Percentiles rank a stretch among this genome's conserved stretches.
phyloP scores from a whole-genome alignment of 2,888 invertebrate genomes.

The Geophilus truncorum region DNA sequence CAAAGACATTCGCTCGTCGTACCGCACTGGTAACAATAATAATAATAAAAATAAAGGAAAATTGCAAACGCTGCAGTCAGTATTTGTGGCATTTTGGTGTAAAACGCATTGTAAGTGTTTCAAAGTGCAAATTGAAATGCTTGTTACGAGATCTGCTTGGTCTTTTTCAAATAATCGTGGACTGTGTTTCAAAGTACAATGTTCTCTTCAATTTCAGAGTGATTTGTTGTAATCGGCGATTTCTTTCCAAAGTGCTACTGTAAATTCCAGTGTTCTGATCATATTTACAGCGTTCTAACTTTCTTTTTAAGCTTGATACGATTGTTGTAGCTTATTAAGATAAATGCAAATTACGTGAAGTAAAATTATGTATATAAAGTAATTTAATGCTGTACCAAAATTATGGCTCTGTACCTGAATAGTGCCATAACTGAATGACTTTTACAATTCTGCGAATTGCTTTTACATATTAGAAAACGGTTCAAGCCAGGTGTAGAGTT shows the following conservation, averaged over 20 bases:
- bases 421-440: background rate
- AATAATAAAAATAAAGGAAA: background rate
- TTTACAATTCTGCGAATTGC: slow-evolving; percentile 14
- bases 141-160: background rate
- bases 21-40: background rate
- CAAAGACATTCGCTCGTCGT: background rate
- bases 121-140: slow-evolving; percentile 2
- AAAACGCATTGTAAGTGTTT: background rate
- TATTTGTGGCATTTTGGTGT: slow-evolving; percentile 2
- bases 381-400: slow-evolving; percentile 23
- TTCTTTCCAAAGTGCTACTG: slow-evolving; percentile 26
- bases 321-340: slow-evolving; percentile 8
- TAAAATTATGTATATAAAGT: background rate
- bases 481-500: background rate
- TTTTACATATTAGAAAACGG: background rate
- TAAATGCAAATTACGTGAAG: slow-evolving; percentile 1
- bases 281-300: background rate
- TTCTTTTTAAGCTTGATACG: slow-evolving; percentile 5
- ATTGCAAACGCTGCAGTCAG: background rate
- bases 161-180: background rate
- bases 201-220: background rate
- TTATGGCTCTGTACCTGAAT: background rate
- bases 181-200: background rate
- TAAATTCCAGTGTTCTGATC: slow-evolving; percentile 13
- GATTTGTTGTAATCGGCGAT: slow-evolving; percentile 25